A percentile compares a stretch with the other conserved stretches of the same genome.
These are phyloP conservation scores for Tyrannus savana DNA, from an alignment of 2,113 vertebrate species.

Conservation along the genomic window DNA sequence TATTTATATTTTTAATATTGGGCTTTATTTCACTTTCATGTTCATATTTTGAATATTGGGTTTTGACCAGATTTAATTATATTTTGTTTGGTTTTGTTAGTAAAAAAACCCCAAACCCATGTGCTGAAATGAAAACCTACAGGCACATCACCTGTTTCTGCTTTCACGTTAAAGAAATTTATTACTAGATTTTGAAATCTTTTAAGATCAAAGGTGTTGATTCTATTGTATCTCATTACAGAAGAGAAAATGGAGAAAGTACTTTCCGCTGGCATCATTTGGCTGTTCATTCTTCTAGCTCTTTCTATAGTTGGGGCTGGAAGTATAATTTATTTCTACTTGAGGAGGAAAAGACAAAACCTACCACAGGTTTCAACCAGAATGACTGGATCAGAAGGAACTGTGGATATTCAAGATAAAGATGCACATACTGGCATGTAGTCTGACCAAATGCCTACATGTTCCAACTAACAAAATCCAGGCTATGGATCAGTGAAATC, in stretches of 20 bases:
- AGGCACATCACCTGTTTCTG: background rate
- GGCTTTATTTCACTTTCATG: background rate
- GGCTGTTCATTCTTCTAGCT: background rate
- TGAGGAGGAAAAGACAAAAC: constrained; percentile 8
- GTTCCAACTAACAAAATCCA: background rate
- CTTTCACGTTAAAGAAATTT: background rate
- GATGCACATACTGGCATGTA: background rate
- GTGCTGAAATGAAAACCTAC: background rate
- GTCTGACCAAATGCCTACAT: background rate
- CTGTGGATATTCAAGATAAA: background rate
- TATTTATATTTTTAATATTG: background rate
- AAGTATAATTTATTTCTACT: background rate
- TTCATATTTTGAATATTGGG: background rate
- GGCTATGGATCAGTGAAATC: background rate
- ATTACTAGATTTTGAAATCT: background rate
- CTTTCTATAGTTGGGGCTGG: background rate
- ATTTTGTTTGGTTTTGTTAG: background rate
- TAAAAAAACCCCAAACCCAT: background rate
- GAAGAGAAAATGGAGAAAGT: background rate
- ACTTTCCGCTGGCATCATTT: background rate
- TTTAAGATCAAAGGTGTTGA: background rate
- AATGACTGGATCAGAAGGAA: constrained; percentile 1
- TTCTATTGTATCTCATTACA: background rate
- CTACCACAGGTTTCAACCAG: background rate
- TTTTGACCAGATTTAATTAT: background rate